phyloP scores from a whole-genome alignment of 2,113 vertebrate genomes.

The Leucosticte australis region DNA sequence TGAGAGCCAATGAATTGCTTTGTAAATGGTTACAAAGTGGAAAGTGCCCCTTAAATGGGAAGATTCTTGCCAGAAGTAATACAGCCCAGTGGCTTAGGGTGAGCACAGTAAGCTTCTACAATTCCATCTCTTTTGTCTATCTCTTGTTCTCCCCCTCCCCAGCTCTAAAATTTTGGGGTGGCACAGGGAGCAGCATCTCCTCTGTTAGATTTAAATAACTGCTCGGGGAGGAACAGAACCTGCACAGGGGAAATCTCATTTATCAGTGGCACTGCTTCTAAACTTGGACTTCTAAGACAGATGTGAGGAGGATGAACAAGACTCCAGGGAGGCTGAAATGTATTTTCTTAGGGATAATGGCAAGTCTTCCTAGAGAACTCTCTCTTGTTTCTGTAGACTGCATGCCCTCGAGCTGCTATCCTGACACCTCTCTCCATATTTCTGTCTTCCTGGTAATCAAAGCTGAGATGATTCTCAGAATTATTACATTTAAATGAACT shows the following conservation, averaged over 20 bases:
- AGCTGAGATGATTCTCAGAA: constrained; percentile 1
- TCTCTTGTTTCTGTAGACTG: not conserved
- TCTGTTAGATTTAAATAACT: not conserved
- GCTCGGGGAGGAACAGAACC: not conserved
- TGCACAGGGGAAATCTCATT: constrained; percentile 13
- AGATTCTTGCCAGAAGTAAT: not conserved
- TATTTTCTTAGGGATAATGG: constrained; percentile 33
- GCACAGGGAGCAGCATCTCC: not conserved
- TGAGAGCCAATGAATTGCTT: not conserved
- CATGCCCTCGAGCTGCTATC: constrained; percentile 14
- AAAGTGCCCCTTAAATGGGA: not conserved
- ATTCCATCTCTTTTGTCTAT: not conserved
- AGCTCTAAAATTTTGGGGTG: not conserved
- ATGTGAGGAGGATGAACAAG: constrained; percentile 35
- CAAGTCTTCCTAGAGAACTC: not conserved
- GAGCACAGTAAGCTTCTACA: not conserved
- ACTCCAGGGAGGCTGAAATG: constrained; percentile 26
- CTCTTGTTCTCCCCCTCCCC: not conserved
- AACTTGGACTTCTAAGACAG: constrained; percentile 11
- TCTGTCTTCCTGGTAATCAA: constrained; percentile 36
- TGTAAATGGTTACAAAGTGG: not conserved
- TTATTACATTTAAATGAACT: constrained; percentile 22
- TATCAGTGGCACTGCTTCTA: constrained; percentile 4
- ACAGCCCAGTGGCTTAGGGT: not conserved
- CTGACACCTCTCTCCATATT: constrained; percentile 3